Conservation (phyloP, 2,113 vertebrate species). For the Struthidea cinerea region DNA sequence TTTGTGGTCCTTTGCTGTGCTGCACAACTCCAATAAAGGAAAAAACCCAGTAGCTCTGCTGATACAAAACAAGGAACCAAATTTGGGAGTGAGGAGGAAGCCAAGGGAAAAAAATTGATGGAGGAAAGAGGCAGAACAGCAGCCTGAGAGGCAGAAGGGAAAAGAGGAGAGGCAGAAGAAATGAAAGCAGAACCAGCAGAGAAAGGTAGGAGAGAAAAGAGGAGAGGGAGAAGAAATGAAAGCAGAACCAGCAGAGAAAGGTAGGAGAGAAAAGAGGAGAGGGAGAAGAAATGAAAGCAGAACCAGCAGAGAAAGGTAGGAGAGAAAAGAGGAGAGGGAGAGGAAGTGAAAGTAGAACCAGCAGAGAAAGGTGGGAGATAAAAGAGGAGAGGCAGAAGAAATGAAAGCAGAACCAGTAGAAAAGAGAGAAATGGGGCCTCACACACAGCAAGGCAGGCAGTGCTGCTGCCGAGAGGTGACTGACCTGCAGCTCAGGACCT, state of each 20-base stretch:
- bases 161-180: not conserved
- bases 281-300: not conserved
- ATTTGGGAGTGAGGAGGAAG: not conserved
- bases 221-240: not conserved
- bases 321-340: not conserved
- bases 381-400: not conserved
- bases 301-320: not conserved
- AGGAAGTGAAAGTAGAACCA: not conserved
- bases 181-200: not conserved
- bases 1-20: not conserved
- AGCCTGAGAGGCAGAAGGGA: not conserved
- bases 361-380: not conserved
- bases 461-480: not conserved
- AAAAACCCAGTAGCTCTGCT: not conserved
- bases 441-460: fast-evolving
- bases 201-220: not conserved
- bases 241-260: not conserved
- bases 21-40: not conserved
- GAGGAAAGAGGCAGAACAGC: not conserved
- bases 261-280: not conserved
- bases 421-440: not conserved
- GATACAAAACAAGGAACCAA: not conserved
- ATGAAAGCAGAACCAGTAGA: not conserved
- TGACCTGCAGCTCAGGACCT: not conserved
- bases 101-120: not conserved